phyloP scores from a whole-genome alignment of 1,140 invertebrate species.

The Formica selysi region DNA sequence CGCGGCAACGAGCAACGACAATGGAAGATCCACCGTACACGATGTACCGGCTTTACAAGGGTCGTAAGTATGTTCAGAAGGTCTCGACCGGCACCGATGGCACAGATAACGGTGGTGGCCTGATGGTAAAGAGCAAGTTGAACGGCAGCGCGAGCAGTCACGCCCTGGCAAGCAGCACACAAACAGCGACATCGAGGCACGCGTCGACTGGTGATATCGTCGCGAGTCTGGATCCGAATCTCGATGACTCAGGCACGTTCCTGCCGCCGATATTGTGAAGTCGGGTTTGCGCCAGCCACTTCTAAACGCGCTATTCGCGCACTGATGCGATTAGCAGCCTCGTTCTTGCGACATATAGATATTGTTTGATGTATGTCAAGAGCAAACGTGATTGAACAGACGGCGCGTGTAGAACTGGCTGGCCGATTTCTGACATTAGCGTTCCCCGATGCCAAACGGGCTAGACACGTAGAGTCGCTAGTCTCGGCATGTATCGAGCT shows the following conservation, averaged over 20 bases:
- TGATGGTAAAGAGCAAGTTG: slow-evolving; percentile 84
- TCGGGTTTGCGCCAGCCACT: slow-evolving; percentile 84
- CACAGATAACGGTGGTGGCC: slow-evolving; percentile 57
- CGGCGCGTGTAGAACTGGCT: slow-evolving; percentile 68
- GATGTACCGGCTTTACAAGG: slow-evolving; percentile 82
- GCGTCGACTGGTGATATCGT: slow-evolving; percentile 85
- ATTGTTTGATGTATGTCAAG: neutral
- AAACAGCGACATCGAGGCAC: slow-evolving; percentile 82
- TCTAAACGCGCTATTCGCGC: slow-evolving; percentile 75
- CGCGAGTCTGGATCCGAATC: slow-evolving; percentile 87
- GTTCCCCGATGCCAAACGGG: slow-evolving; percentile 70
- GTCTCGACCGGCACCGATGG: slow-evolving; percentile 78
- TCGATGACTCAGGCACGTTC: slow-evolving; percentile 90
- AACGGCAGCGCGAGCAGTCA: slow-evolving; percentile 85
- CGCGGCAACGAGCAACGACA: slow-evolving; percentile 77
- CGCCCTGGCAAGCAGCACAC: slow-evolving; percentile 81
- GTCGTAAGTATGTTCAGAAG: slow-evolving; percentile 82
- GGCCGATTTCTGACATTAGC: slow-evolving; percentile 54
- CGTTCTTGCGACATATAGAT: slow-evolving; percentile 17
- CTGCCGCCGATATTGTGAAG: slow-evolving; percentile 88
- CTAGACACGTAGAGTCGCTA: slow-evolving; percentile 68
- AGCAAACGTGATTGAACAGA: slow-evolving; percentile 8
- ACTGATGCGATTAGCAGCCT: slow-evolving; percentile 30
- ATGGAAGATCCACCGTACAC: slow-evolving; percentile 82
- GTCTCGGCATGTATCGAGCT: slow-evolving; percentile 64